These are phyloP conservation scores for Irena cyanogastra DNA, from an alignment of 2,113 vertebrate species.

Conservation along the genomic window DNA sequence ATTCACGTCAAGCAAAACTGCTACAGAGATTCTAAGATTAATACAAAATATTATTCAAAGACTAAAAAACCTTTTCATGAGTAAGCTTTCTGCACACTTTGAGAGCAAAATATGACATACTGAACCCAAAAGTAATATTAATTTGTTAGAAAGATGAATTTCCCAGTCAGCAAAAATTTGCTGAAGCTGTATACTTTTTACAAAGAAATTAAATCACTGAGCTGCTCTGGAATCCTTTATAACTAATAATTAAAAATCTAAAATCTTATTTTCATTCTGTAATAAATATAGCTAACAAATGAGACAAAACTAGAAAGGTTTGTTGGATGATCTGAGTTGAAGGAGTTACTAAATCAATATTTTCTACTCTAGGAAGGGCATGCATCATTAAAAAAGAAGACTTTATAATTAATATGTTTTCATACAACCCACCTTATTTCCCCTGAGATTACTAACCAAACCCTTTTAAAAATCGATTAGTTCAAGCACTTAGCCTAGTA, in stretches of 20 bases:
- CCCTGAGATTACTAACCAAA: slow-evolving; percentile 57
- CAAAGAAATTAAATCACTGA: slow-evolving; percentile 36
- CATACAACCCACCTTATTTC: slow-evolving; percentile 56
- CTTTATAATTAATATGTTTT: slow-evolving; percentile 63
- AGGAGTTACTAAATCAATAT: slow-evolving; percentile 50
- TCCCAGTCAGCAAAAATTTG: slow-evolving; percentile 18
- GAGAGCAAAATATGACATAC: not conserved
- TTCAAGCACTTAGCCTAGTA: slow-evolving; percentile 60
- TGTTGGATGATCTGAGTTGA: slow-evolving; percentile 25
- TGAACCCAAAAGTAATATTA: not conserved
- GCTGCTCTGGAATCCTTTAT: not conserved
- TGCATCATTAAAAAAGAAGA: slow-evolving; percentile 57
- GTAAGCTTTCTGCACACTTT: not conserved
- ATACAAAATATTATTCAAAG: not conserved
- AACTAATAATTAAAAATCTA: slow-evolving; percentile 47
- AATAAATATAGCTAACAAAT: slow-evolving; percentile 3
- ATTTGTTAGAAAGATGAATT: not conserved
- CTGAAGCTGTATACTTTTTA: not conserved
- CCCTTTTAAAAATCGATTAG: slow-evolving; percentile 61
- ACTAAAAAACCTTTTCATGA: not conserved
- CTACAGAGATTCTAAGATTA: not conserved
- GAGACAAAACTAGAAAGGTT: slow-evolving; percentile 29
- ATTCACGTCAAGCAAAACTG: not conserved
- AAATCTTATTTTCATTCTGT: slow-evolving; percentile 30
- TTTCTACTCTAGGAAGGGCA: slow-evolving; percentile 34